Percentiles rank a stretch among this genome's conserved stretches.
Conservation (phyloP, 2,888 invertebrate genomes). For the Augiades crinisus region DNA sequence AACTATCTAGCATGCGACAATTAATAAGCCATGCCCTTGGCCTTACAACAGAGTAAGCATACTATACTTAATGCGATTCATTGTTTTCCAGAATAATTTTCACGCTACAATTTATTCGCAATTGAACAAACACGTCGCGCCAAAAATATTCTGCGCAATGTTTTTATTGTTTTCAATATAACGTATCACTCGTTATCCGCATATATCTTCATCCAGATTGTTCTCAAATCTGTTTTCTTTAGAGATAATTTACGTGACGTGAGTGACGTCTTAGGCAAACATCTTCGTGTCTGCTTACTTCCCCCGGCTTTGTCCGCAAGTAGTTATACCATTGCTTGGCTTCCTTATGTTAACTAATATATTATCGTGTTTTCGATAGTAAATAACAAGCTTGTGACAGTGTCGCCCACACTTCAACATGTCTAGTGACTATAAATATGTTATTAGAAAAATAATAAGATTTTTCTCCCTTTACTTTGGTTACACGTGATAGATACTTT, state of each 20-base stretch:
- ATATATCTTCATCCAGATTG: conserved; percentile 14
- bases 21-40: neutral
- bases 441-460: too few species aligned
- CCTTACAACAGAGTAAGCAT: neutral
- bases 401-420: too few species aligned
- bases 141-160: conserved; percentile 3
- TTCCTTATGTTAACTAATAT: too few species aligned
- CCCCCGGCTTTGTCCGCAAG: neutral
- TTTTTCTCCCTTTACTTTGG: too few species aligned
- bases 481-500: too few species aligned
- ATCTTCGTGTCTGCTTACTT: too few species aligned
- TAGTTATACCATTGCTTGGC: too few species aligned
- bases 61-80: neutral
- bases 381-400: too few species aligned
- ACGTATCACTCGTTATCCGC: conserved; percentile 15
- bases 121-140: conserved; percentile 10
- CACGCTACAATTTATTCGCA: conserved; percentile 8
- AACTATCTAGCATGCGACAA: too few species aligned
- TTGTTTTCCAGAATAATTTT: neutral
- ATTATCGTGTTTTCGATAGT: too few species aligned
- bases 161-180: conserved; percentile 18
- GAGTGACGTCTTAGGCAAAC: too few species aligned
- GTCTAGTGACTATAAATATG: too few species aligned
- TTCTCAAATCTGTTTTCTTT: conserved; percentile 20
- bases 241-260: conserved; percentile 11